phyloP scores from a whole-genome alignment of 2,797 vertebrate genomes.

The Melanotaenia nigrans region DNA sequence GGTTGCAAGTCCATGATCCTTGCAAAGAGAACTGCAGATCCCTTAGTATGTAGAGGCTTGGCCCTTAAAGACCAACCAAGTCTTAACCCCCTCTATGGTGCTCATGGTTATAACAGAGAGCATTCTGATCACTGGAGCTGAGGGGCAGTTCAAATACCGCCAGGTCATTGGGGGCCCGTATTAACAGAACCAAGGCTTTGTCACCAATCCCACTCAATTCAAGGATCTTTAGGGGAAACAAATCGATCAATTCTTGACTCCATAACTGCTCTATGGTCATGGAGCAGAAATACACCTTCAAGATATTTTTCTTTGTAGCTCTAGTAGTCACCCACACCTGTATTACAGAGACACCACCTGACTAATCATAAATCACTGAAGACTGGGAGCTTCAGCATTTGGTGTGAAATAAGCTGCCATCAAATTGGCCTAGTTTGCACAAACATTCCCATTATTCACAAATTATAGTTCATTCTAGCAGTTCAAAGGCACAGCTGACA shows the following conservation, averaged over 20 bases:
- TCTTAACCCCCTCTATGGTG: conserved; percentile 72
- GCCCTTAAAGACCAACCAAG: conserved; percentile 66
- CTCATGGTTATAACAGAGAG: conserved; percentile 61
- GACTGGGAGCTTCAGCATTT: neutral
- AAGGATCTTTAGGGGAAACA: conserved; percentile 76
- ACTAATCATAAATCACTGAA: neutral
- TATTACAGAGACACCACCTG: neutral
- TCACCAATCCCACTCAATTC: conserved; percentile 78
- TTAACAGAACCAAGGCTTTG: conserved; percentile 80
- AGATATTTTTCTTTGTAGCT: conserved; percentile 11
- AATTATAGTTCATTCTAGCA: neutral
- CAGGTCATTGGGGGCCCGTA: conserved; percentile 75
- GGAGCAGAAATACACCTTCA: conserved; percentile 40
- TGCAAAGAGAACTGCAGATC: conserved; percentile 71
- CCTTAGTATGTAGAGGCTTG: conserved; percentile 73
- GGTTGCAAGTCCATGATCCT: conserved; percentile 67
- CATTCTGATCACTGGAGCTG: conserved; percentile 71
- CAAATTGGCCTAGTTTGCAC: neutral
- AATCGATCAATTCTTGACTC: conserved; percentile 78
- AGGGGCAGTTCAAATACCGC: conserved; percentile 77
- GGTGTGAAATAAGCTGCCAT: neutral
- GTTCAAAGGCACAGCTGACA: neutral
- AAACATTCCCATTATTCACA: neutral
- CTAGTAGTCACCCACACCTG: conserved; percentile 1
- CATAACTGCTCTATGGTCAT: conserved; percentile 53